Evolutionary conservation across 2,888 invertebrate species (phyloP).

Genomic region (Eristalinus aeneus): DNA sequence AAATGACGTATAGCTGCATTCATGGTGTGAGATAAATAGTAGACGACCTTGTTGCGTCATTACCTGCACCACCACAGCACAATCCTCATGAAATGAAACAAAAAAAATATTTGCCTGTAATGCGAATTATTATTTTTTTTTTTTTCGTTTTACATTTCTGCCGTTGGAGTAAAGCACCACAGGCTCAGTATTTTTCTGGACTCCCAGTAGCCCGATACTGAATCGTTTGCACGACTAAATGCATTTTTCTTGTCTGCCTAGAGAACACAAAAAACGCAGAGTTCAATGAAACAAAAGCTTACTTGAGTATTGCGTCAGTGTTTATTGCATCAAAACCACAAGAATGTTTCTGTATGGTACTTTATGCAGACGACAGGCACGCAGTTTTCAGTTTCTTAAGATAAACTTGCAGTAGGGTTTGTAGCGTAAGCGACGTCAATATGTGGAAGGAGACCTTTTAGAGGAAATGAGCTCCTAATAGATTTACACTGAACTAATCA

Average conservation of each 20-base stretch:
- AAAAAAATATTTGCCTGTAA: not conserved
- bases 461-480: constrained; percentile 61
- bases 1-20: not conserved
- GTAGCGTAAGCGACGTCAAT: constrained; percentile 36
- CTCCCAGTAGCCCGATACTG: constrained; percentile 56
- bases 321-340: constrained; percentile 23
- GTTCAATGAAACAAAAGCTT: constrained; percentile 72
- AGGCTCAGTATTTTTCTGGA: constrained; percentile 36
- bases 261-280: constrained; percentile 45
- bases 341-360: constrained; percentile 13
- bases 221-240: constrained; percentile 20
- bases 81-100: not conserved
- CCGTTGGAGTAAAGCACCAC: not conserved
- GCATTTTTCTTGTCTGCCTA: not conserved
- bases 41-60: constrained; percentile 42
- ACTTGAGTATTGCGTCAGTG: constrained; percentile 70
- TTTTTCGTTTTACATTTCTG: not conserved
- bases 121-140: constrained; percentile 16
- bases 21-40: not conserved
- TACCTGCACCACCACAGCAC: not conserved
- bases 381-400: constrained; percentile 46
- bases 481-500: constrained; percentile 55
- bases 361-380: constrained; percentile 30
- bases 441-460: not conserved
- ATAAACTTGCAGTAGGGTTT: constrained; percentile 49